phyloP scores from a whole-genome alignment of 2,888 invertebrate species.

The Monopis laevigella region DNA sequence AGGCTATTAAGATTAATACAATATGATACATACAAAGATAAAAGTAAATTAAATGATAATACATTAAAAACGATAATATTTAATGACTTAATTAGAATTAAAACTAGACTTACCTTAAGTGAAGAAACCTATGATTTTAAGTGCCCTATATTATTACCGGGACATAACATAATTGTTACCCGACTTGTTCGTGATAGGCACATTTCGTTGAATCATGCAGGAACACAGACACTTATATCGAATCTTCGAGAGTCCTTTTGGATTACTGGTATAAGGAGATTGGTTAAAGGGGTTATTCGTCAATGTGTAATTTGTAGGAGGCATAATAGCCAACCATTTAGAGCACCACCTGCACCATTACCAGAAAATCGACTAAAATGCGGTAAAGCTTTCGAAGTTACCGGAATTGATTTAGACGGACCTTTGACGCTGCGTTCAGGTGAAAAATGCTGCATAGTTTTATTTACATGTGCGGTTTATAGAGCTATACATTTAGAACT shows the following conservation, averaged over 20 bases:
- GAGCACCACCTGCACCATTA: not conserved
- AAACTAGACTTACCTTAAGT: conserved; percentile 1
- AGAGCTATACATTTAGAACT: conserved; percentile 11
- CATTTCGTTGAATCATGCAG: conserved; percentile 8
- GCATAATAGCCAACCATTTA: not conserved
- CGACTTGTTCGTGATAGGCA: conserved; percentile 11
- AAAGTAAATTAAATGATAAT: not conserved
- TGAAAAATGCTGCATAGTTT: conserved; percentile 1
- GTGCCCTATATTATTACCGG: conserved; percentile 7
- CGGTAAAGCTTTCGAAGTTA: not conserved
- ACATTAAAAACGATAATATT: not conserved
- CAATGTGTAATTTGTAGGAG: not conserved
- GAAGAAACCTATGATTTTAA: conserved; percentile 1
- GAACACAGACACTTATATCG: conserved; percentile 8
- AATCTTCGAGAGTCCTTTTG: conserved; percentile 11
- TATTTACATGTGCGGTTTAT: conserved; percentile 15
- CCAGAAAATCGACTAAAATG: not conserved
- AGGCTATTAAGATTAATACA: not conserved
- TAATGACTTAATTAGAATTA: not conserved
- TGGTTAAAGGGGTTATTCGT: not conserved
- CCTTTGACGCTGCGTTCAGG: not conserved
- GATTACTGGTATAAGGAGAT: conserved; percentile 9
- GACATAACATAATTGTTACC: conserved; percentile 4
- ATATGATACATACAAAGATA: not conserved
- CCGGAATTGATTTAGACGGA: not conserved